Conservation (phyloP, 2,888 invertebrate species). For the Lomographa bimaculata region DNA sequence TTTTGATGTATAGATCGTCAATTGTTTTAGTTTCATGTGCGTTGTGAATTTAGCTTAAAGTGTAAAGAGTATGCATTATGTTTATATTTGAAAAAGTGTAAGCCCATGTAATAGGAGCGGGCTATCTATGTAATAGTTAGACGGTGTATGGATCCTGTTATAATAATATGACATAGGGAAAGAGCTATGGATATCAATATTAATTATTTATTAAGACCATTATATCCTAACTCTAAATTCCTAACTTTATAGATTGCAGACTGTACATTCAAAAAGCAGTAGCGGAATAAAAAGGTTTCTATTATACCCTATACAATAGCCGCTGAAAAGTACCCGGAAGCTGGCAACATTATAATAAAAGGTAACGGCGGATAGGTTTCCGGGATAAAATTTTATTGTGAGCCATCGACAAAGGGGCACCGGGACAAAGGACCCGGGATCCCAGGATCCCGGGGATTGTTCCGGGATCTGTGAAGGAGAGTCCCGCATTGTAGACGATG, state of each 20-base stretch:
- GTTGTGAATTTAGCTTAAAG: too few relatives aligned
- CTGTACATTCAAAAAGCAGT: conserved; percentile 62
- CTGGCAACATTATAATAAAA: conserved; percentile 81
- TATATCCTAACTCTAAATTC: too few relatives aligned
- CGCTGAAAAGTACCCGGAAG: conserved; percentile 71
- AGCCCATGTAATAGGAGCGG: too few relatives aligned
- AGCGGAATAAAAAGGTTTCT: conserved; percentile 75
- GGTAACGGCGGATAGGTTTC: conserved; percentile 80
- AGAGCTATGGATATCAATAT: too few relatives aligned
- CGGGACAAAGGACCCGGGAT: conserved; percentile 40
- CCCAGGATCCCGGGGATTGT: conserved; percentile 34
- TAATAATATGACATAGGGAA: too few relatives aligned
- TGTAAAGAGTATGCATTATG: too few relatives aligned
- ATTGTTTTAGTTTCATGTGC: too few relatives aligned
- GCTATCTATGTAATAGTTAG: too few relatives aligned
- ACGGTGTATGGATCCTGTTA: too few relatives aligned
- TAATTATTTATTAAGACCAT: too few relatives aligned
- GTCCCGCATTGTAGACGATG: conserved; percentile 31
- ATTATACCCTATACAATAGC: conserved; percentile 71
- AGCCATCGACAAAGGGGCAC: conserved; percentile 70
- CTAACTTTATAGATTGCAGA: conserved; percentile 23
- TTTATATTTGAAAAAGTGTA: too few relatives aligned
- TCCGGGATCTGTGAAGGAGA: conserved; percentile 46
- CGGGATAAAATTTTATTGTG: conserved; percentile 80
- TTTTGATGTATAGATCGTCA: too few relatives aligned